Base-by-base conservation (phyloP, 2,797 vertebrate species). In the Hipposideros larvatus region DNA sequence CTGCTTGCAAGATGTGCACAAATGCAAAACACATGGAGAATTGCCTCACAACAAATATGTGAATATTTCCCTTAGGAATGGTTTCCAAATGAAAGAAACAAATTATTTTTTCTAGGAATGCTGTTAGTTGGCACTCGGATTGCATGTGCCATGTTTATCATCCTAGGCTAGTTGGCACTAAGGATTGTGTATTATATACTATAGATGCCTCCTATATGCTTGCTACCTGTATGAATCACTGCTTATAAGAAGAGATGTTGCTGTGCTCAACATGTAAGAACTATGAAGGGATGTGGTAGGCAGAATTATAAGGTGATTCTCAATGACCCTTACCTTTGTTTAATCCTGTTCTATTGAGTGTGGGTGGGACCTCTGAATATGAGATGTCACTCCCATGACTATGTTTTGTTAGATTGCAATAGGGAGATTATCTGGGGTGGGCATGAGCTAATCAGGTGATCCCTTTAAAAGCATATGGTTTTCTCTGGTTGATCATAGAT, bases 21-120 rank as follows among this genome's bases (percentile, higher is more conserved):
- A 85, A 85, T 48, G 22, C 66, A 91, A 51, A 14, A 70, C 41
- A 65, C 48, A 10, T 65, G 61, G 84, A 53, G 13, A 63, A 46
- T 46, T 73, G 22, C 63, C 73, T 94, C 28, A 65, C 15, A 63
- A 74, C 31, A 86, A 77, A 26, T 82, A 34, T 2, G 14, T 16
- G 66, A 87, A 13, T 15, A 41, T 87, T 79, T 89, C 63, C 15
- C 48, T 86, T 65, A 68, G 43, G 28, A 90, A 78, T 85, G 46
- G 11, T 74, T 97, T 88, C 41, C 61, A 83, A 70, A 37, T 37
- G 65, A 77, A 43, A 88, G 46, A 95, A 93, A 74, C 53, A 53
- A 53, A 46, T 7, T 48, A 1, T 68, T 89, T 57, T 41, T 75
- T 28, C 16, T 66, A 57, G 16, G 7, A 61, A 66, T 63, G 34